These are phyloP conservation scores for Petroica traversi DNA, from an alignment of 2,113 vertebrate genomes.

Conservation along the genomic window DNA sequence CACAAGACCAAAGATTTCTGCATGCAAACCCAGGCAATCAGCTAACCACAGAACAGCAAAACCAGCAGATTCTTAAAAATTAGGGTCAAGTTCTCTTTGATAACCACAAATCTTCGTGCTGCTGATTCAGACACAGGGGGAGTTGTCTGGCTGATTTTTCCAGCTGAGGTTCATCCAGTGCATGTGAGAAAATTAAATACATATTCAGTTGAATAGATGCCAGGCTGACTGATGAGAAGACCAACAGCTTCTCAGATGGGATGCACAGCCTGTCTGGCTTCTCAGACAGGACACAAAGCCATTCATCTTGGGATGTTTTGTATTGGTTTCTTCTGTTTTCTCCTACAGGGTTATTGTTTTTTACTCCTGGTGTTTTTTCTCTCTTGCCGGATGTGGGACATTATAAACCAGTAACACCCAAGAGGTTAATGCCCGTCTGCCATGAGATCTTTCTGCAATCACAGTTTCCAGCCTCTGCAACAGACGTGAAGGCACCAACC, in stretches of 20 bases:
- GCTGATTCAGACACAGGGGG: neutral
- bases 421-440: neutral
- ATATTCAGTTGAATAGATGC: neutral
- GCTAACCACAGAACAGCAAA: neutral
- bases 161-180: neutral
- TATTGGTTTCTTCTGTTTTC: neutral
- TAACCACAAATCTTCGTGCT: neutral
- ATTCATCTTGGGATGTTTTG: neutral
- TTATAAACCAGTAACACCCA: neutral
- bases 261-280: neutral
- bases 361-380: neutral
- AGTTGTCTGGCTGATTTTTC: neutral
- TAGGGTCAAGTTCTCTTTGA: neutral
- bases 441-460: neutral
- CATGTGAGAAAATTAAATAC: neutral
- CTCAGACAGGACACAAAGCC: neutral
- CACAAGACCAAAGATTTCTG: constrained; percentile 9
- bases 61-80: neutral
- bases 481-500: neutral
- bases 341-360: neutral
- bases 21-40: neutral
- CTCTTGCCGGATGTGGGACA: neutral
- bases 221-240: neutral
- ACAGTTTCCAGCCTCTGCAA: neutral
- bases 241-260: neutral